Conservation (phyloP, 2,797 vertebrate genomes). For the Orientallactaga sibirica region DNA sequence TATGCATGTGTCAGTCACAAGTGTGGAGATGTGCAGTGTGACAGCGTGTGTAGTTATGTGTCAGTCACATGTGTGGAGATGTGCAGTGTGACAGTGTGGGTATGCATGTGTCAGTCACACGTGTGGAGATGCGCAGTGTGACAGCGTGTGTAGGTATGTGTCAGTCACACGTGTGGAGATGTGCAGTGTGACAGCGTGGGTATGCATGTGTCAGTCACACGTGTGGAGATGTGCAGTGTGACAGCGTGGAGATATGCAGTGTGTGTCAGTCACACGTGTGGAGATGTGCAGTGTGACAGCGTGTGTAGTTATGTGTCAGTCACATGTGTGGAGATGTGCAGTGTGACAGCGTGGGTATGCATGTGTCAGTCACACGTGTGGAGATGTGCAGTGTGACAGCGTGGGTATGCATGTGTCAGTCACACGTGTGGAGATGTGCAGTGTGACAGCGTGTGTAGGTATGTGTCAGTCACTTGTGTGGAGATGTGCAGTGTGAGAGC, state of each 20-base stretch:
- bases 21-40: not conserved
- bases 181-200: not conserved
- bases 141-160: accelerated
- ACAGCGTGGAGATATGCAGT: too few relatives aligned
- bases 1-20: too few relatives aligned
- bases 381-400: not conserved
- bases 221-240: not conserved
- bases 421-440: not conserved
- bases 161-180: too few relatives aligned
- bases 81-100: not conserved
- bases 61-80: too few relatives aligned
- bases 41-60: accelerated
- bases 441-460: accelerated
- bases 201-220: too few relatives aligned
- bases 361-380: too few relatives aligned
- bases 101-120: too few relatives aligned
- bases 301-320: too few relatives aligned
- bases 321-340: not conserved
- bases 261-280: too few relatives aligned
- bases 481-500: not conserved
- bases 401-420: too few relatives aligned
- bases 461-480: too few relatives aligned
- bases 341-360: accelerated
- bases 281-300: not conserved
- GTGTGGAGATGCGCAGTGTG: not conserved